Conservation (phyloP, 1,140 invertebrate genomes). For the Ceratina calcarata region DNA sequence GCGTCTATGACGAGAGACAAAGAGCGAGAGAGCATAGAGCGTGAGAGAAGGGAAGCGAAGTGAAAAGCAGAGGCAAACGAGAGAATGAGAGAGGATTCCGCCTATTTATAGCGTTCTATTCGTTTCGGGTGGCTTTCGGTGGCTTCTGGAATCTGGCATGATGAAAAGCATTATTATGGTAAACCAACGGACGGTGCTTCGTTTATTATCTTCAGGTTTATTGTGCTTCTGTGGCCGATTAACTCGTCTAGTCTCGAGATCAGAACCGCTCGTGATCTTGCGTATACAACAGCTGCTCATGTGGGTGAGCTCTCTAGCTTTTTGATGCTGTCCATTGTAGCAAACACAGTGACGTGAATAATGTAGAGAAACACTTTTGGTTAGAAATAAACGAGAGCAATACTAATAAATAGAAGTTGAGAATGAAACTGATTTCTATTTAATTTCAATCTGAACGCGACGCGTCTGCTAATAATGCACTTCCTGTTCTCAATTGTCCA, state of each 20-base stretch:
- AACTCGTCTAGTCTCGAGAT: conserved; percentile 74
- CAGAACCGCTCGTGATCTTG: conserved; percentile 52
- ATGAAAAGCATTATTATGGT: conserved; percentile 75
- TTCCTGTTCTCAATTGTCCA: no score
- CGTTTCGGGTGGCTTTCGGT: conserved; percentile 68
- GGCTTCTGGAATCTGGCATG: conserved; percentile 62
- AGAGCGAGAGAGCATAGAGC: conserved; percentile 1
- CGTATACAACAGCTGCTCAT: background rate
- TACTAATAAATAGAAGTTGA: no score
- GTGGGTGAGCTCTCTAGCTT: background rate
- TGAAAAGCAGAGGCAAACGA: conserved; percentile 10
- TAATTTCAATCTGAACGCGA: no score
- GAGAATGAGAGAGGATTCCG: conserved; percentile 41
- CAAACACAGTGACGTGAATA: background rate
- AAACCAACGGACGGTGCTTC: conserved; percentile 69
- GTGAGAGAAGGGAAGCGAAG: conserved; percentile 7
- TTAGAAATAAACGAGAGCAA: no score
- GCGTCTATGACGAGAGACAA: conserved; percentile 56
- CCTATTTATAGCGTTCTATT: conserved; percentile 75
- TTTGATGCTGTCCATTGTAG: conserved; percentile 17
- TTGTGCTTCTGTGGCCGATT: conserved; percentile 75
- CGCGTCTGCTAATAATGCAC: no score
- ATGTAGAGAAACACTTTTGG: background rate
- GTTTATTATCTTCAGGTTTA: conserved; percentile 76
- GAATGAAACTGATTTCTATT: no score